phyloP scores from a whole-genome alignment of 2,113 vertebrate genomes.

The Suncus etruscus region DNA sequence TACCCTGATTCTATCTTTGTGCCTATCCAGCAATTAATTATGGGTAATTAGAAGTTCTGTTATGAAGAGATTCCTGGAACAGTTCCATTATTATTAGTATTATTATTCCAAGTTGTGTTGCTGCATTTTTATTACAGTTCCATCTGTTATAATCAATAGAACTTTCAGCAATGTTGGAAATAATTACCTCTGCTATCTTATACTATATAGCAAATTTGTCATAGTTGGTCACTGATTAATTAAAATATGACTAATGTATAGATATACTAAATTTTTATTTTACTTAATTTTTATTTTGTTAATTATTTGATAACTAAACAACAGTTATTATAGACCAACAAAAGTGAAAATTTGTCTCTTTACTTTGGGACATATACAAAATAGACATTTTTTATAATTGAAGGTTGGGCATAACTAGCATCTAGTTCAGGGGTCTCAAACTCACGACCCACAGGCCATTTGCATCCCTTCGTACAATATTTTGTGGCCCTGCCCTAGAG shows the following conservation, averaged over 20 bases:
- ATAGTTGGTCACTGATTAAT: neutral
- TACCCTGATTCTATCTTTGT: neutral
- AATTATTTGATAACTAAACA: neutral
- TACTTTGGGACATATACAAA: neutral
- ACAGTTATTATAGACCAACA: neutral
- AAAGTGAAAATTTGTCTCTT: neutral
- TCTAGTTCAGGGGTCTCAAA: too few species aligned
- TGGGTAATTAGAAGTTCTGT: neutral
- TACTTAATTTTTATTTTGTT: neutral
- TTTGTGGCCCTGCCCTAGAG: too few species aligned
- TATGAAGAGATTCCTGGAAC: neutral
- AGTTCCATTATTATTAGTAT: neutral
- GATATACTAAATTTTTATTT: neutral
- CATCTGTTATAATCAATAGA: neutral
- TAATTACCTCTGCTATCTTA: too few species aligned
- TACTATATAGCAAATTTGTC: too few species aligned
- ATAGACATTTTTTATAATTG: neutral
- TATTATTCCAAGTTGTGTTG: neutral
- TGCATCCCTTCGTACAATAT: too few species aligned
- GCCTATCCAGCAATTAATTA: neutral
- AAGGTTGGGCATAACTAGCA: too few species aligned
- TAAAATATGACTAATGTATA: neutral
- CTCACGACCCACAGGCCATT: too few species aligned
- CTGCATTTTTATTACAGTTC: constrained; percentile 23
- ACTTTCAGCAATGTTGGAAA: neutral